phyloP scores from a whole-genome alignment of 2,888 invertebrate species.

The Eulithis prunata region DNA sequence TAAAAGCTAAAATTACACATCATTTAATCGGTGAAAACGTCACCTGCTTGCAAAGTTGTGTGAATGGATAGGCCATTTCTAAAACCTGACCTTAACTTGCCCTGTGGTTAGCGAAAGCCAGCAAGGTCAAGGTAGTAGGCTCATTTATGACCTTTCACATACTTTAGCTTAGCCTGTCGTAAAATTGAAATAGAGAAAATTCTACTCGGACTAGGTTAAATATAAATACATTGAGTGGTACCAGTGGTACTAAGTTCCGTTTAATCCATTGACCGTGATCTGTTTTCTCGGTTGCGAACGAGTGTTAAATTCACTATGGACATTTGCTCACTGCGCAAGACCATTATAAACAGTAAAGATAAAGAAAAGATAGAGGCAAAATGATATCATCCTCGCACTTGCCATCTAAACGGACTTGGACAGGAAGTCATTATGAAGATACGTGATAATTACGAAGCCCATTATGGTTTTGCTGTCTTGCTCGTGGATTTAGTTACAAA shows the following conservation, averaged over 20 bases:
- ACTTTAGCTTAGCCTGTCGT: neutral
- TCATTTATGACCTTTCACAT: constrained; percentile 15
- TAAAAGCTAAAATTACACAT: no score
- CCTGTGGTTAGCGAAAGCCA: constrained; percentile 41
- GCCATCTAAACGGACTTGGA: constrained; percentile 25
- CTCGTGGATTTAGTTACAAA: constrained; percentile 1
- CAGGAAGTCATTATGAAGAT: constrained; percentile 41
- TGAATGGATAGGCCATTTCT: constrained; percentile 16
- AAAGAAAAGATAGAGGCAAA: constrained; percentile 16
- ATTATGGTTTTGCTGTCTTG: constrained; percentile 36
- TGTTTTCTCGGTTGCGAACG: neutral
- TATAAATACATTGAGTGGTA: neutral
- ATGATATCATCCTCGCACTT: constrained; percentile 37
- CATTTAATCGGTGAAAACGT: no score
- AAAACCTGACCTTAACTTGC: constrained; percentile 36
- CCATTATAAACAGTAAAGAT: neutral
- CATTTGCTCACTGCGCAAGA: no score
- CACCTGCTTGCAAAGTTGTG: neutral
- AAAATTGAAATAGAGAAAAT: constrained; percentile 6
- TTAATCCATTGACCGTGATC: neutral
- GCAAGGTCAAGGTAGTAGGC: constrained; percentile 34
- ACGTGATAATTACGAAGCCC: constrained; percentile 38
- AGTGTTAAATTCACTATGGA: no score
- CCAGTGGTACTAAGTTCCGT: neutral
- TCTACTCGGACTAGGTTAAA: constrained; percentile 1